These are phyloP conservation scores for silkworm (Bombyx mori) DNA, from an alignment of 1,140 invertebrate genomes.

Conservation along the genomic window DNA sequence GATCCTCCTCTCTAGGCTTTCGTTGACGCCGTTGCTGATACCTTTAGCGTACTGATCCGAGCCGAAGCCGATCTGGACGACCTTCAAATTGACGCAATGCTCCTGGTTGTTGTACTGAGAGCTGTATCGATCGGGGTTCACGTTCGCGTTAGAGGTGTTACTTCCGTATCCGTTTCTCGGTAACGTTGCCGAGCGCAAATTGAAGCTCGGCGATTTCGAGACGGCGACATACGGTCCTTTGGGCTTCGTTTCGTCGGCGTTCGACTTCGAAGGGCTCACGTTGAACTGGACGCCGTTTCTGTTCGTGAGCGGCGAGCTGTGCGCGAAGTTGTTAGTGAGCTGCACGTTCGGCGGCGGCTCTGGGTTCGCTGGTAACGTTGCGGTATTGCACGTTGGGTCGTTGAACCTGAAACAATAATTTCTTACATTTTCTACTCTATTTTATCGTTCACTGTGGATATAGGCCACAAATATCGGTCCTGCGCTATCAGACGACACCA, in stretches of 20 bases:
- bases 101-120: constrained; percentile 69
- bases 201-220: constrained; percentile 68
- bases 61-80: constrained; percentile 70
- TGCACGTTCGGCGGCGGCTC: constrained; percentile 36
- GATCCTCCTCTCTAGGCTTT: constrained; percentile 69
- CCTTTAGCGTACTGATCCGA: constrained; percentile 62
- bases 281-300: constrained; percentile 65
- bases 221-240: constrained; percentile 49
- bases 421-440: not conserved
- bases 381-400: constrained; percentile 75
- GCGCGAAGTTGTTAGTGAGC: constrained; percentile 51
- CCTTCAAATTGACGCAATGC: constrained; percentile 68
- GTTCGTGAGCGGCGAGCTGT: constrained; percentile 67
- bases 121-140: constrained; percentile 65
- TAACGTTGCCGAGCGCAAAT: constrained; percentile 77
- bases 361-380: constrained; percentile 31
- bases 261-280: constrained; percentile 61
- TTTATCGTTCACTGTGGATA: too few species aligned
- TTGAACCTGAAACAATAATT: constrained; percentile 73
- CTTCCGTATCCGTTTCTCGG: constrained; percentile 78
- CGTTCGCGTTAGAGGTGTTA: constrained; percentile 54
- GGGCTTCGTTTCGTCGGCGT: constrained; percentile 60
- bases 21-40: constrained; percentile 62
- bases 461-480: too few species aligned
- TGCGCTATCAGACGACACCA: too few species aligned